Base-by-base conservation (phyloP, 1,140 invertebrate genomes). In the Drosophila dunni region DNA sequence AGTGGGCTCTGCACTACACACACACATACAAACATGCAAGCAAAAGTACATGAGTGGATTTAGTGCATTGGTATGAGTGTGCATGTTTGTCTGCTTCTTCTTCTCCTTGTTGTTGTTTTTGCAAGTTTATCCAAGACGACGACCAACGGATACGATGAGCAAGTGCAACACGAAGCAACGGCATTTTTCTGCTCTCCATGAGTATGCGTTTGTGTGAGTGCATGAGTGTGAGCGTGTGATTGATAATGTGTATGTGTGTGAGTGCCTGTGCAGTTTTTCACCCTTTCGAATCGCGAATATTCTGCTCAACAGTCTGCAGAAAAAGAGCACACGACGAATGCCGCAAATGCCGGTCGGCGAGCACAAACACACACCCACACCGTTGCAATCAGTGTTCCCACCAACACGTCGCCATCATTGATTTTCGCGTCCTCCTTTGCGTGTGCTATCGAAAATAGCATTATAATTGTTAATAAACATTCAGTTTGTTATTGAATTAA, bases 261-360 rank as follows among this genome's bases (percentile, higher is more conserved):
- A 24, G 42, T 58, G 62, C 17, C 9, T 66, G 45, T 69, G 81
- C 83, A 89, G 46, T 84, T 89, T 83, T 88, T 70, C 83, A 86
- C 83, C 83, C 83, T 86, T 79, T 62, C 42, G 36, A 77, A 66
- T 77, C 76, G 76, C 68, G 79, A 83, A 79, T 78, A 71, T 81
- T 75, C 74, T 65, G 76, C 15, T 44, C 45, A 29, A 29, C 24
- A 68, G 57, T 11, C 33, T 17, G 67, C 58, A 56, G 67, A 77
- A 73, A 74, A 65, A 58, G 57, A 73, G 64, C 71, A 65, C 73
- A 80, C 69, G 78, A 80, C 69, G 78, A 81, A 68, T 78, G 51
- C 62, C 50, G 61, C 74, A 75, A 84, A 78, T 88, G 79, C 82
- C 82, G 74, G 67, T 78, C 70, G 64, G 65, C 56, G 65, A 69